Base-by-base conservation (phyloP, 2,113 vertebrate species). In the Marmota flaviventris region DNA sequence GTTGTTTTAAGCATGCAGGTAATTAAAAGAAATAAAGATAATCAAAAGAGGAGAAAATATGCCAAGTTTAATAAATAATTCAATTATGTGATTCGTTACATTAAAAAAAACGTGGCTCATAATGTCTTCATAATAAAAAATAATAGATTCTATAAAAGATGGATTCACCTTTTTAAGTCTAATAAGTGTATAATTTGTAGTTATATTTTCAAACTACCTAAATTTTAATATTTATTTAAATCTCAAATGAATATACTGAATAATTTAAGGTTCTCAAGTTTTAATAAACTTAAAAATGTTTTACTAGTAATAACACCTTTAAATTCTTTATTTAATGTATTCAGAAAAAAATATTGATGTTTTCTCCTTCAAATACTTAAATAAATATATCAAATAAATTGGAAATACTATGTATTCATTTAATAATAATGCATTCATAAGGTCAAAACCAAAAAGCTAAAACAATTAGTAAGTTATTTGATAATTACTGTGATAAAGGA, bases 341-440 rank as follows among this genome's bases (percentile, higher is more conserved):
- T 91, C 20, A 88, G 56, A 73, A 34, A 70, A 48, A 48, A 63
- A 51, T 27, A 42, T 1, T 32, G 27, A 8, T 20, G 39, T 39
- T 48, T 86, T 91, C 70, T 85, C 17, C 88, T 93, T 65, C 20
- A 94, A 84, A 85, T 72, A 72, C 6, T 91, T 88, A 92, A 65
- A 42, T 27, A 63, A 53, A 85, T 53, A 39, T 45, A 89, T 5
- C 8, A 79, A 42, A 13, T 84, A 85, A 79, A 75, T 84, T 63
- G 1, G 9, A 90, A 95, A 87, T 81, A 29, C 5, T 63, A 24
- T 10, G 24, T 24, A 75, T 56, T 61, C 51, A 92, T 86, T 78
- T 91, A 32, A 75, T 90, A 70, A 93, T 34, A 85, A 79, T 32
- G 5, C 4, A 92, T 76, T 94, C 48, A 72, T 42, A 22, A 84